A percentile compares a stretch with the other conserved stretches of the same genome.
Conservation (phyloP, 2,888 invertebrate species). For the Diaprepes abbreviatus region DNA sequence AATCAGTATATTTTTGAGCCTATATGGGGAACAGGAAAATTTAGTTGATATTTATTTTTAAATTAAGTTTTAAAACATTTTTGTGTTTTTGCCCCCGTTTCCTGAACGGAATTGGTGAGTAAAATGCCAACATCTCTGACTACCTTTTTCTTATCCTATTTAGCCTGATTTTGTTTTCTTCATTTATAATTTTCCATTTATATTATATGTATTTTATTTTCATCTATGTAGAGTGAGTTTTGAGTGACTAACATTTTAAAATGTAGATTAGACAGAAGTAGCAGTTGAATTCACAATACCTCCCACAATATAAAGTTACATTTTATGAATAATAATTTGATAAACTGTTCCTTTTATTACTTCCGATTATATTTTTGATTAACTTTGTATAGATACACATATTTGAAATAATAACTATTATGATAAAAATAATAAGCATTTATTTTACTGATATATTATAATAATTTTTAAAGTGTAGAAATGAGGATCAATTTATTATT, state of each 20-base stretch:
- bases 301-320: too few species aligned
- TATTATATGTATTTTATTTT: constrained; percentile 24
- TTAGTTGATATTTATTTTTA: not conserved
- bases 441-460: too few species aligned
- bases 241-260: constrained; percentile 11
- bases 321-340: too few species aligned
- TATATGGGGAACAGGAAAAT: not conserved
- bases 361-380: too few species aligned
- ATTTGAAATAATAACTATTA: too few species aligned
- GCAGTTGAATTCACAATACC: not conserved
- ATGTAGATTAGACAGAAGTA: constrained; percentile 11
- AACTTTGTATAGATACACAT: too few species aligned
- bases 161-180: constrained; percentile 4
- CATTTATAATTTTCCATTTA: constrained; percentile 1
- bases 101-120: constrained; percentile 48
- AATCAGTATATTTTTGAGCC: too few species aligned
- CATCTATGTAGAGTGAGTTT: constrained; percentile 34
- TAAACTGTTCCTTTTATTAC: too few species aligned
- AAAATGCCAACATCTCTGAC: constrained; percentile 23
- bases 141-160: constrained; percentile 13
- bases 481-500: too few species aligned
- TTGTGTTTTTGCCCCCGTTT: constrained; percentile 38
- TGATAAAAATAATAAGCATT: too few species aligned
- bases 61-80: constrained; percentile 20
- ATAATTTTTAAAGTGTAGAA: too few species aligned